Base-by-base conservation (phyloP, 2,797 vertebrate genomes). In the Gastrophryne carolinensis region DNA sequence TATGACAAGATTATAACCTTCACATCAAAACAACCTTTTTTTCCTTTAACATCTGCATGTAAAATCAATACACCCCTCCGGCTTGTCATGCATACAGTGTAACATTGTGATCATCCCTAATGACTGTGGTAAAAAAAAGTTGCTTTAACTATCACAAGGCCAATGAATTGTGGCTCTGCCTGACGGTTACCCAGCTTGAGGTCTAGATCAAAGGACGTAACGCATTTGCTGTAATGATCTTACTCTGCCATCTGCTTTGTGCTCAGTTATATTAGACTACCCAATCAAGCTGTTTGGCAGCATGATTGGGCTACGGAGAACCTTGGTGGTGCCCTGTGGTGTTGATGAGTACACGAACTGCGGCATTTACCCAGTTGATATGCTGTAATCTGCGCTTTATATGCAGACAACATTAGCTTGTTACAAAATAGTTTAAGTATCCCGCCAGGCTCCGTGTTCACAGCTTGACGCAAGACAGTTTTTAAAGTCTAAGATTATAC, bases 141-240 rank as follows among this genome's bases (percentile, higher is more conserved):
- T 63, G 15, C n/a, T 54, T 21, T 30, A 32, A 56, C 29, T 29
- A 29, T 63, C 23, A 50, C 21, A 21, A 52, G 17, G 71, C 44
- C 21, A 49, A 39, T n/a, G 17, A 24, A 26, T 68, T 34, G 21
- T 52, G 63, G 39, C 53, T 52, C 32, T 26, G 49, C 44, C 35
- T 76, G 64, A 62, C 57, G 30, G 56, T 53, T 1, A 41, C 57
- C 47, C 74, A 56, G 74, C 57, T 70, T 65, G 74, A 35, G 34
- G 34, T 23, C 30, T 70, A 19, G 54, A 47, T 63, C 65, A 76
- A 34, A 60, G 35, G 63, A 63, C 62, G 66, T 63, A 54, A 70
- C 63, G 53, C 47, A 69, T 70, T 76, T 70, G 26, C 57, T 30
- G 56, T 76, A 76, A 76, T 70, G 73, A 76, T 76, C 47, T 63